Percentiles rank a stretch among this genome's conserved stretches.
Evolutionary conservation across 2,113 vertebrate genomes (phyloP).

Genomic region (Chlorodrepanis virens): DNA sequence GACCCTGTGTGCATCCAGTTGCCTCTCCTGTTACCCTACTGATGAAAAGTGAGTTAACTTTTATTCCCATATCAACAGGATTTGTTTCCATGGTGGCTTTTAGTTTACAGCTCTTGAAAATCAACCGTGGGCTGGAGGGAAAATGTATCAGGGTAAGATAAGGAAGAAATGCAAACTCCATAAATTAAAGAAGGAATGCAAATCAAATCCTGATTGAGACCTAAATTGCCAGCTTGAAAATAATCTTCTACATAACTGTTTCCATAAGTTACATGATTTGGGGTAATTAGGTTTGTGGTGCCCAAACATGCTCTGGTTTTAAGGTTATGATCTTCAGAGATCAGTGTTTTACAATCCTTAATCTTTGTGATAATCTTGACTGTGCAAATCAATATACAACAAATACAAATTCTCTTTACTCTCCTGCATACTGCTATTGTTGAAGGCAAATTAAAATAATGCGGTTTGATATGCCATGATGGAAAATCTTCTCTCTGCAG

Average conservation of each 20-base stretch:
- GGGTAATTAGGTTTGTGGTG: background rate
- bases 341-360: background rate
- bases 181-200: background rate
- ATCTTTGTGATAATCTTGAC: background rate
- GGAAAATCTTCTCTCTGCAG: background rate
- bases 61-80: background rate
- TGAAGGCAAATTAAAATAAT: background rate
- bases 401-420: background rate
- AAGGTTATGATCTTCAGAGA: background rate
- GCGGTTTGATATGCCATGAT: background rate
- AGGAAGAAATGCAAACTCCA: background rate
- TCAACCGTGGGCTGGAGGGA: background rate
- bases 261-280: conserved; percentile 6
- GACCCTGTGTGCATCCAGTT: background rate
- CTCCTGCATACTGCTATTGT: background rate
- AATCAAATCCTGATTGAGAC: conserved; percentile 19
- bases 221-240: conserved; percentile 1
- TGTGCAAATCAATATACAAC: background rate
- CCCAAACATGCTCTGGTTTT: background rate
- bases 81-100: background rate
- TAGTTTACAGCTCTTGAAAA: background rate
- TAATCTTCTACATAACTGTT: conserved; percentile 16
- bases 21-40: background rate
- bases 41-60: background rate
- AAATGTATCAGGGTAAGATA: background rate